Evolutionary conservation across 2,113 vertebrate genomes (phyloP).

Genomic region (Phaetusa simplex): DNA sequence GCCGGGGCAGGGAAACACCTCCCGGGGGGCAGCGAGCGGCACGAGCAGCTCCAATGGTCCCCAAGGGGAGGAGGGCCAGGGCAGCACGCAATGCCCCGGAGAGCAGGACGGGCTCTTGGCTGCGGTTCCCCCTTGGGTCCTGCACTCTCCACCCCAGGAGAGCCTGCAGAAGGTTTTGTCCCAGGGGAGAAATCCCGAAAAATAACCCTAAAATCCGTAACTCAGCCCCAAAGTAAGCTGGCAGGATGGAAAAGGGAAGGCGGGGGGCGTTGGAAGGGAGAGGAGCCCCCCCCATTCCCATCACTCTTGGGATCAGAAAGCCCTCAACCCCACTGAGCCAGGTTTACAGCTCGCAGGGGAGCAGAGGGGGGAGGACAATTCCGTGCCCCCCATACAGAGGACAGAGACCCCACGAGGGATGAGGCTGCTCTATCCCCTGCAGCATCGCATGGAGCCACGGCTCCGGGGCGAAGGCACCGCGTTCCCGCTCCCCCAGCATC

Average conservation of each 20-base stretch:
- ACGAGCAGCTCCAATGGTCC: not conserved
- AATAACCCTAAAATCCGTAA: not conserved
- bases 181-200: rapidly evolving
- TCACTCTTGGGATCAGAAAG: not conserved
- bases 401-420: not conserved
- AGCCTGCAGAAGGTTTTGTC: not conserved
- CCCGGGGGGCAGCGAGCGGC: not conserved
- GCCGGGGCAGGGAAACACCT: not conserved
- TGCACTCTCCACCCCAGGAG: rapidly evolving
- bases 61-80: not conserved
- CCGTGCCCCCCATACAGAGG: not conserved
- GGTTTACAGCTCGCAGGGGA: not conserved
- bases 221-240: not conserved
- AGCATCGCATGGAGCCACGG: rapidly evolving
- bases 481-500: rapidly evolving
- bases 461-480: rapidly evolving
- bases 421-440: rapidly evolving
- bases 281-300: rapidly evolving
- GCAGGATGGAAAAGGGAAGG: not conserved
- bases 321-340: rapidly evolving
- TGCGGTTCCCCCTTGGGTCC: rapidly evolving
- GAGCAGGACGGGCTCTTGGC: not conserved
- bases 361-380: not conserved
- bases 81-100: not conserved
- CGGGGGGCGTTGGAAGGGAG: not conserved